Percentiles rank a stretch among this genome's conserved stretches.
Conservation (phyloP, 2,888 invertebrate species). For the Himalopsyche anomala region DNA sequence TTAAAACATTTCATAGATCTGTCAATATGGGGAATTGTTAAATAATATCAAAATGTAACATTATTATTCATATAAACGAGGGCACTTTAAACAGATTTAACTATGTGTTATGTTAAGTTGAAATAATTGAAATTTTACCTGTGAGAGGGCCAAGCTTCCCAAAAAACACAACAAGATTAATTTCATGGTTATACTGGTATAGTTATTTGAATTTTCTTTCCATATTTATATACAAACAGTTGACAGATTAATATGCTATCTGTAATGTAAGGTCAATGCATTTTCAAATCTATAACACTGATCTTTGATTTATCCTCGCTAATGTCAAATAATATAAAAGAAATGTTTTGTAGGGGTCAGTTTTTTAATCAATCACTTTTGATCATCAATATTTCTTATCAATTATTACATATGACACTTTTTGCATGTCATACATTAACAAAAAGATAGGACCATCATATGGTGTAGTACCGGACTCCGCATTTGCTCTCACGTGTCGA, state of each 20-base stretch:
- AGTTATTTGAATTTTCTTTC: neutral
- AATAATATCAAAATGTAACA: too few species aligned
- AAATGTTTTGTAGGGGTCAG: conserved; percentile 2
- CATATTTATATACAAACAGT: conserved; percentile 2
- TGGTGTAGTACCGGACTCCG: too few species aligned
- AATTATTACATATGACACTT: too few species aligned
- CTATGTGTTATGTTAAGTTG: neutral
- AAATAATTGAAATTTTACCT: neutral
- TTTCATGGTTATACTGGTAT: neutral
- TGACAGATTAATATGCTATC: neutral
- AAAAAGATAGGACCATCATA: too few species aligned
- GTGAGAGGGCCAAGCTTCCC: neutral
- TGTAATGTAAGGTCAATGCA: neutral
- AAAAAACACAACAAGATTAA: neutral
- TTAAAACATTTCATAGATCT: too few species aligned
- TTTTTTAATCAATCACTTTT: neutral
- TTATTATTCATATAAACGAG: too few species aligned
- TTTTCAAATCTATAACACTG: neutral
- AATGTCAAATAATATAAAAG: conserved; percentile 10
- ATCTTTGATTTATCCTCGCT: neutral
- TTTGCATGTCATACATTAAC: too few species aligned
- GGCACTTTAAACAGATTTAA: too few species aligned
- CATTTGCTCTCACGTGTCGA: too few species aligned
- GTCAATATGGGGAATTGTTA: too few species aligned
- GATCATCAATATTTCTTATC: too few species aligned